Percentiles rank a stretch among this genome's conserved stretches.
Evolutionary conservation across 2,888 invertebrate species (phyloP).

Genomic region (Troilus luridus): DNA sequence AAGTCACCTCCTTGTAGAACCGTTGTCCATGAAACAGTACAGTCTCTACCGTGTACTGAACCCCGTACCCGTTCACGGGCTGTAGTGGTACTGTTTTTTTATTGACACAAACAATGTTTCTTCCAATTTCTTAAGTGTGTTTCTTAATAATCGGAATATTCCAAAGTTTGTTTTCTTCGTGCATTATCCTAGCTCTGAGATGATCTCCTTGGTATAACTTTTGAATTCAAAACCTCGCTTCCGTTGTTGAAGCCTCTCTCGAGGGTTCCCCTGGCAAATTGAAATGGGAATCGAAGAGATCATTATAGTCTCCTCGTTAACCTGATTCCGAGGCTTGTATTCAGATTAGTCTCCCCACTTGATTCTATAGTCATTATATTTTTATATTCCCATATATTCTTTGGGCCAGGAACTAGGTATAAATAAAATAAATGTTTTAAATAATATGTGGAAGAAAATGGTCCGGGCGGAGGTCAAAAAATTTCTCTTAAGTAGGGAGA

Average conservation of each 20-base stretch:
- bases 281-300: conserved; percentile 4
- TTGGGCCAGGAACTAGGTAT: not conserved
- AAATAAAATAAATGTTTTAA: not conserved
- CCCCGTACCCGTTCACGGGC: no score
- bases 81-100: no score
- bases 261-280: not conserved
- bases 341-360: not conserved
- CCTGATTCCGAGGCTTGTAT: not conserved
- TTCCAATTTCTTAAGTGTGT: not conserved
- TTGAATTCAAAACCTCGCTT: not conserved
- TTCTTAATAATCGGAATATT: not conserved
- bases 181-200: not conserved
- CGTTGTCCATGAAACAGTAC: no score
- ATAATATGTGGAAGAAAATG: no score
- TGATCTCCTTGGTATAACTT: not conserved
- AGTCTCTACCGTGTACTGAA: no score
- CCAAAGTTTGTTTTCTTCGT: not conserved
- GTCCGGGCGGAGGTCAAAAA: no score
- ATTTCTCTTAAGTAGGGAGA: no score
- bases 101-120: not conserved
- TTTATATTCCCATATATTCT: not conserved
- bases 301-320: conserved; percentile 1
- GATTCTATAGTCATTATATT: not conserved
- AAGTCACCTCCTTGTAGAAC: no score
- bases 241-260: conserved; percentile 2